Conservation (phyloP, 2,797 vertebrate species). For the Falco naumanni region DNA sequence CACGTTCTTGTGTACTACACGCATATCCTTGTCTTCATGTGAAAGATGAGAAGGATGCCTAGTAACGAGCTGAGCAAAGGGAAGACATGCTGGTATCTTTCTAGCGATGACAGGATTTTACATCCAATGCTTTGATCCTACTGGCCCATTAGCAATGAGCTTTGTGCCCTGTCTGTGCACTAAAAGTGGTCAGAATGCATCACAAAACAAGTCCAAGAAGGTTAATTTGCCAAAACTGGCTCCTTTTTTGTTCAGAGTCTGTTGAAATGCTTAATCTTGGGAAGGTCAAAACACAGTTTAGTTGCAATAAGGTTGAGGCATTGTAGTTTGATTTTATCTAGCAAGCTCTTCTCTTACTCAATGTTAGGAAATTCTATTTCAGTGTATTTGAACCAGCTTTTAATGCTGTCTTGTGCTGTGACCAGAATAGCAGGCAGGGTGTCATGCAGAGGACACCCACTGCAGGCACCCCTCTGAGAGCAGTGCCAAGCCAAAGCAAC, state of each 20-base stretch:
- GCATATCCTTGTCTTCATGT: neutral
- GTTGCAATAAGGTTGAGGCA: neutral
- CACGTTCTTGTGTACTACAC: neutral
- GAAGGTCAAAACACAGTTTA: neutral
- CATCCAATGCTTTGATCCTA: neutral
- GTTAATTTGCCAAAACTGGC: neutral
- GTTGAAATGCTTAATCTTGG: neutral
- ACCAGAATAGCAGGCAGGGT: slow-evolving; percentile 48
- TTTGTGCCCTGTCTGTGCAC: neutral
- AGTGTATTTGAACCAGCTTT: slow-evolving; percentile 12
- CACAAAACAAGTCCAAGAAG: neutral
- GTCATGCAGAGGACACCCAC: slow-evolving; percentile 47
- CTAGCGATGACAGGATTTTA: neutral
- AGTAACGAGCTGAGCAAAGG: neutral
- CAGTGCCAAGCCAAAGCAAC: slow-evolving; percentile 26
- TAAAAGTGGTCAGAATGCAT: neutral
- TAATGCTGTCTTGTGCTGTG: neutral
- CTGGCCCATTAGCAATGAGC: neutral
- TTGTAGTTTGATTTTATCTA: neutral
- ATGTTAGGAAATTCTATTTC: too few relatives aligned
- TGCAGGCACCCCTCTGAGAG: slow-evolving; percentile 17
- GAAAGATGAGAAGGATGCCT: neutral
- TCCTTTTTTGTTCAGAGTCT: neutral
- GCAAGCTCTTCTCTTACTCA: neutral
- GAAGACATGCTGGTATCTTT: neutral